These are phyloP conservation scores for Zaprionus kolodkinae DNA, from an alignment of 1,140 invertebrate species.

Conservation along the genomic window DNA sequence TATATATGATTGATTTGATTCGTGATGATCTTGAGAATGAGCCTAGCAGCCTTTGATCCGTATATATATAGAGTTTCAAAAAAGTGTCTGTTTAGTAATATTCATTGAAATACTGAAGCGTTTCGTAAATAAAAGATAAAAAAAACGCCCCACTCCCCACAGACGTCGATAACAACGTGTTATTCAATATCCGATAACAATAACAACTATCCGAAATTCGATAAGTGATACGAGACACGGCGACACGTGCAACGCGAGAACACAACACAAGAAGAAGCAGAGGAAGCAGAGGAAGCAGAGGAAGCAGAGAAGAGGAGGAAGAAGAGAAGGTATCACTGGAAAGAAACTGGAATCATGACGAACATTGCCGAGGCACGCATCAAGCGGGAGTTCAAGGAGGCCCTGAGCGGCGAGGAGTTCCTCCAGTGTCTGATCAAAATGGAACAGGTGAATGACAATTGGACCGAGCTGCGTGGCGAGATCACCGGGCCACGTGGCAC, in stretches of 20 bases:
- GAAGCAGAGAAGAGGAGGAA: not conserved
- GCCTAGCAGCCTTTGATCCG: conserved; percentile 9
- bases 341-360: conserved; percentile 89
- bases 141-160: not conserved
- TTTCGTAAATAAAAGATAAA: conserved; percentile 24
- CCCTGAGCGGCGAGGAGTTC: conserved; percentile 97
- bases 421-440: conserved; percentile 95
- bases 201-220: not conserved
- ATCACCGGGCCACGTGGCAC: conserved; percentile 97
- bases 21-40: not conserved
- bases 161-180: conserved; percentile 1
- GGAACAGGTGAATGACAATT: conserved; percentile 94
- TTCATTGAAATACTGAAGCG: conserved; percentile 13
- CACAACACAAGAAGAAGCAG: not conserved
- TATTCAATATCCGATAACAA: not conserved
- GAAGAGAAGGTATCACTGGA: not conserved
- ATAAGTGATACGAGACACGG: not conserved
- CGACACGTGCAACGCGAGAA: not conserved
- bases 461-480: conserved; percentile 94
- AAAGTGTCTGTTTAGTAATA: conserved; percentile 21
- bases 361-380: conserved; percentile 97
- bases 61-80: not conserved
- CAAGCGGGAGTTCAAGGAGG: conserved; percentile 98
- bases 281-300: not conserved
- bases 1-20: no score